Evolutionary conservation across 2,888 invertebrate species (phyloP).

Genomic region (Oithona nana): DNA sequence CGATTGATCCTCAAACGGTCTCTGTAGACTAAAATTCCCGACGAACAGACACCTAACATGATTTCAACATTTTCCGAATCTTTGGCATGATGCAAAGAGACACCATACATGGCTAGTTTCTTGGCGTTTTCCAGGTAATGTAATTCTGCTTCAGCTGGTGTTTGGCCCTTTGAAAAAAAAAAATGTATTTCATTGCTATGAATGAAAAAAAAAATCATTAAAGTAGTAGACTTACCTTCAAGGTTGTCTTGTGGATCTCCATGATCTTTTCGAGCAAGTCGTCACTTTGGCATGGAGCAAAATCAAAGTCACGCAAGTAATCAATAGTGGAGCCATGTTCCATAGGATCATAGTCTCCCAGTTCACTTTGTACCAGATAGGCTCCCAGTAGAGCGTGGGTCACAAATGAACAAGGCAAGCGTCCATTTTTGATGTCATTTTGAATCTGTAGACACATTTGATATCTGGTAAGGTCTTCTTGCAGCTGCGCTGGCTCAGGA

Average conservation of each 20-base stretch:
- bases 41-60: conserved; percentile 88
- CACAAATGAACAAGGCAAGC: conserved; percentile 87
- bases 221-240: background rate
- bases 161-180: conserved; percentile 32
- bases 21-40: conserved; percentile 80
- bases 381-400: conserved; percentile 88
- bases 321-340: conserved; percentile 40
- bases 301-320: conserved; percentile 74
- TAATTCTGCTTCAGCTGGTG: conserved; percentile 60
- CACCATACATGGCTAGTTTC: conserved; percentile 97
- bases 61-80: conserved; percentile 92
- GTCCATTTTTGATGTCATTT: conserved; percentile 26
- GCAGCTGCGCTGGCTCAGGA: conserved; percentile 84
- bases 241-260: conserved; percentile 66
- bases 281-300: conserved; percentile 75
- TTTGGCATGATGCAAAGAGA: conserved; percentile 89
- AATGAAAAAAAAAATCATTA: background rate
- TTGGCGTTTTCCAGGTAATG: conserved; percentile 96
- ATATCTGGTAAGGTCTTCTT: conserved; percentile 83
- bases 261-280: conserved; percentile 85
- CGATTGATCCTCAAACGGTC: conserved; percentile 76
- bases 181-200: background rate
- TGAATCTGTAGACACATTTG: conserved; percentile 85
- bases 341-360: conserved; percentile 73
- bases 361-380: conserved; percentile 78